These are phyloP conservation scores for Uromys caudimaculatus DNA, from an alignment of 2,797 vertebrate species.

Conservation along the genomic window DNA sequence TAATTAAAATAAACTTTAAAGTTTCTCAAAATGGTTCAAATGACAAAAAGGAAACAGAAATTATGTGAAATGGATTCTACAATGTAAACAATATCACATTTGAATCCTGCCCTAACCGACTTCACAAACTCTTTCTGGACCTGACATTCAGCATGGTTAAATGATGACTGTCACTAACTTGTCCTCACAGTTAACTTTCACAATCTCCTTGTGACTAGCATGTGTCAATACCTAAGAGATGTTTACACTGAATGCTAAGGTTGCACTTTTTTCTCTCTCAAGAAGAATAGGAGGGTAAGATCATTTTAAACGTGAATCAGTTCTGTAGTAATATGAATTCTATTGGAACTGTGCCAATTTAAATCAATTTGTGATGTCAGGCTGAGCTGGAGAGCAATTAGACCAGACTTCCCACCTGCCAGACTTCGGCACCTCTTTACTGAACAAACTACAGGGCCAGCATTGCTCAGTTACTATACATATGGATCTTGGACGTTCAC, in stretches of 20 bases:
- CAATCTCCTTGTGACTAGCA: conserved; percentile 27
- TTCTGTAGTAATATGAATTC: conserved; percentile 36
- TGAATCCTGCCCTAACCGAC: not conserved
- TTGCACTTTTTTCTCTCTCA: conserved; percentile 21
- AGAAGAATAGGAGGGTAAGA: conserved; percentile 53
- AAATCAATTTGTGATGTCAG: conserved; percentile 30
- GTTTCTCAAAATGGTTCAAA: conserved; percentile 38
- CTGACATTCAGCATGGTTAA: not conserved
- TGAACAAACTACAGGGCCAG: not conserved
- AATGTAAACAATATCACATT: conserved; percentile 38
- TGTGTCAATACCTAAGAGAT: conserved; percentile 10
- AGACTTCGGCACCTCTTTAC: not conserved
- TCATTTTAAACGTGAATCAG: conserved; percentile 54
- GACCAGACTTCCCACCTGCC: not conserved
- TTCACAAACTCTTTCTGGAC: conserved; percentile 3
- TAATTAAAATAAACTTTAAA: conserved; percentile 17
- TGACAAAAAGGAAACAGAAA: conserved; percentile 42
- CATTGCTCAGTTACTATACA: not conserved
- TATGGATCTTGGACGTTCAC: not conserved
- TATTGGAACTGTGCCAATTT: conserved; percentile 31
- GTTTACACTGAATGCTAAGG: not conserved
- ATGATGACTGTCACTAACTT: not conserved
- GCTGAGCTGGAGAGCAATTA: not conserved
- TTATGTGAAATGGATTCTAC: conserved; percentile 6
- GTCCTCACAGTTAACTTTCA: not conserved